Base-by-base conservation (phyloP, 1,140 invertebrate species). In the Lasaia peninsularis region DNA sequence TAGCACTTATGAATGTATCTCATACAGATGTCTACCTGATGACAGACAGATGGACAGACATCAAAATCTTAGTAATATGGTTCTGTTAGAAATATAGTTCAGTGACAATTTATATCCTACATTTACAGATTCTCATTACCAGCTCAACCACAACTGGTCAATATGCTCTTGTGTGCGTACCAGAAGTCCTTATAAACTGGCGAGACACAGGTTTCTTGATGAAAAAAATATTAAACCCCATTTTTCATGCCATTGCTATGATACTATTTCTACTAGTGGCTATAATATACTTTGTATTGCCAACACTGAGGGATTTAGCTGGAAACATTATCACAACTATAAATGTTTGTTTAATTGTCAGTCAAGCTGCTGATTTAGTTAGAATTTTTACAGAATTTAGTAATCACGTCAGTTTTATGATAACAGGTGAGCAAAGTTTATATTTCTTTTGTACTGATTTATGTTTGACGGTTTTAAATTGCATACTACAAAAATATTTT, bases 301-400 rank as follows among this genome's bases (percentile, higher is more conserved):
- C 95, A n/a, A 95, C 95, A 34, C 87, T 96, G 48, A 86, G 95
- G 68, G 95, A 96, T 89, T 85, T 96, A 18, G 92, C 94, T 20
- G 95, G 95, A 11, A 96, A 96, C 77, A 96, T 96, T 65, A 92
- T 96, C 31, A 95, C 94, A 0, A 96, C 94, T 32, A 93, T 96
- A 65, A 92, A 92, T 40, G 73, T 96, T 14, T 96, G 95, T 68
- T 86, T 96, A 34, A 93, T 96, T 66, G 80, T 94, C 1, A 92
- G 92, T 63, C 94, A 96, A 77, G 92, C 92, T n/a, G 94, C 94
- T 5, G 93, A 94, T 69, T 89, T 94, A n/a, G 93, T 95, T 0
- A 91, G 93, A 65, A 93, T 95, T 72, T 94, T 96, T 62, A 95
- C 94, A 0, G 93, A 96, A 65, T 94, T 94, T 62, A 94, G 92